Conservation (phyloP, 53 echinoderm and acorn worm species). For the Zoroaster sp. region DNA sequence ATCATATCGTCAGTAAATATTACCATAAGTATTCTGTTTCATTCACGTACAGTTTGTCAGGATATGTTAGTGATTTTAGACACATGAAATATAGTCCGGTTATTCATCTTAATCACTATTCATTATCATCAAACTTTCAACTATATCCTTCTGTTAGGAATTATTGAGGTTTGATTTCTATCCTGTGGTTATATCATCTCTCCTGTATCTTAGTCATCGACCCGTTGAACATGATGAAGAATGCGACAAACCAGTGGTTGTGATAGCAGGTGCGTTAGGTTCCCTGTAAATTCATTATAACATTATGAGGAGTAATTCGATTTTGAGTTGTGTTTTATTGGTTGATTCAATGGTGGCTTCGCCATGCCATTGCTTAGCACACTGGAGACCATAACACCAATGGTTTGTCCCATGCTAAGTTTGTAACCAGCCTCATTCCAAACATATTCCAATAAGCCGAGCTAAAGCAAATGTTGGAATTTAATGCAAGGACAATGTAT, state of each 20-base stretch:
- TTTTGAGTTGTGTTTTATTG: background rate
- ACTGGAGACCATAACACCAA: too few relatives aligned
- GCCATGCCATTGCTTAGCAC: too few relatives aligned
- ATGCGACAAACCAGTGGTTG: background rate
- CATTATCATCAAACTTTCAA: constrained; percentile 13
- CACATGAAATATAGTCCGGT: constrained; percentile 24
- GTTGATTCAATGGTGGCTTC: background rate
- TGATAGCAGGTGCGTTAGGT: background rate
- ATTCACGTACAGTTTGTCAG: background rate
- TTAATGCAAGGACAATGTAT: background rate
- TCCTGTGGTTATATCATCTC: too few relatives aligned
- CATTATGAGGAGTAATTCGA: constrained; percentile 46
- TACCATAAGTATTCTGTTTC: too few relatives aligned
- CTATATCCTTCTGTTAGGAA: background rate
- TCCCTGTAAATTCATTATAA: constrained; percentile 36
- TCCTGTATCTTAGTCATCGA: background rate
- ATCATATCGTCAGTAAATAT: too few relatives aligned
- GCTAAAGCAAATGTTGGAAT: background rate
- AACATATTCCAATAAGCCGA: constrained; percentile 19
- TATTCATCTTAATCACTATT: constrained; percentile 5
- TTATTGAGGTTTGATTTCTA: background rate
- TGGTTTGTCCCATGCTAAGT: background rate
- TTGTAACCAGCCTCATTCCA: background rate
- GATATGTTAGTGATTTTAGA: constrained; percentile 20
- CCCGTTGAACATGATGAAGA: background rate